Conservation (phyloP, 1,140 invertebrate genomes). For the Rhysida immarginata region DNA sequence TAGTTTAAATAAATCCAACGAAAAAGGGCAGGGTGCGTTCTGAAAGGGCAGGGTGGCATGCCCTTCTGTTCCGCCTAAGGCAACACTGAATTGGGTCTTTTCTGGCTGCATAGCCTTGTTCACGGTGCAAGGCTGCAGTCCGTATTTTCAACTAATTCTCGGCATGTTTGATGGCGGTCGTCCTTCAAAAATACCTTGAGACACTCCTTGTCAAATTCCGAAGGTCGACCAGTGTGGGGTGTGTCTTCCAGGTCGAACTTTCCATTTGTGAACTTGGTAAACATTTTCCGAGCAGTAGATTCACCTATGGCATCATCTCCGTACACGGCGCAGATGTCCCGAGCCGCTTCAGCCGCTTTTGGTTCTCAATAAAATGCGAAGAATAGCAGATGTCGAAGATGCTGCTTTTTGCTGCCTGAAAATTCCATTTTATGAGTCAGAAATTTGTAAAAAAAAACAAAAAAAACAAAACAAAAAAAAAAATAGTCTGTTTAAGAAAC, state of each 20-base stretch:
- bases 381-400: not conserved
- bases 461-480: too few species aligned
- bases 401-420: not conserved
- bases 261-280: slow-evolving; percentile 4
- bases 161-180: slow-evolving; percentile 2
- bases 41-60: not conserved
- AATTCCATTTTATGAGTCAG: not conserved
- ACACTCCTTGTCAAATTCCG: slow-evolving; percentile 3
- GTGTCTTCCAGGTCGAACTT: slow-evolving; percentile 9
- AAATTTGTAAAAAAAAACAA: too few species aligned
- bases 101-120: not conserved
- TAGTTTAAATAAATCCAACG: too few species aligned
- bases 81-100: not conserved
- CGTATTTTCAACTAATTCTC: slow-evolving; percentile 7
- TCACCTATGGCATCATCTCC: not conserved
- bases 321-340: not conserved
- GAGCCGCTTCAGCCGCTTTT: not conserved
- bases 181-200: slow-evolving; percentile 8
- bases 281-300: slow-evolving; percentile 5
- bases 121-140: not conserved
- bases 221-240: not conserved
- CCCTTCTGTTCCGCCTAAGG: not conserved
- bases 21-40: too few species aligned
- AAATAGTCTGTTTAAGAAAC: not conserved
- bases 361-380: not conserved